These are phyloP conservation scores for Augochlora pura DNA, from an alignment of 1,140 invertebrate species.

Conservation along the genomic window DNA sequence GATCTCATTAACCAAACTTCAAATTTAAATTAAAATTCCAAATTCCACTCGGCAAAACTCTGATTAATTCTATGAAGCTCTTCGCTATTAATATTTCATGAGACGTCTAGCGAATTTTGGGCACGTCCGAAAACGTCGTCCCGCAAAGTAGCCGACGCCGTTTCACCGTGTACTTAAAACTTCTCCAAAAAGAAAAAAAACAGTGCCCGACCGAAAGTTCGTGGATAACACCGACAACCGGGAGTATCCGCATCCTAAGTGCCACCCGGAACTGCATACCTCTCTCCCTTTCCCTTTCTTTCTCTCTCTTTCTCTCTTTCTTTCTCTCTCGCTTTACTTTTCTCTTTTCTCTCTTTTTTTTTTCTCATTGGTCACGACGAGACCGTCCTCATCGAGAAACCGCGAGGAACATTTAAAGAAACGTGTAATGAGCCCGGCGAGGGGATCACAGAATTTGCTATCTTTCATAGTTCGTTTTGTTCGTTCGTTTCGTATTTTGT, in stretches of 20 bases:
- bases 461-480: no score
- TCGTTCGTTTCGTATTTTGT: no score
- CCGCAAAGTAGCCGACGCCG: no score
- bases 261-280: constrained; percentile 80
- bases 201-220: constrained; percentile 43
- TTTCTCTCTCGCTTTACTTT: constrained; percentile 14
- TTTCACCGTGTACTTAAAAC: no score
- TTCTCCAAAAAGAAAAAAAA: no score
- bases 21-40: no score
- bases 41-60: no score
- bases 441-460: not conserved
- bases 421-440: constrained; percentile 36
- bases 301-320: constrained; percentile 55
- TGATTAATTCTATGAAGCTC: no score
- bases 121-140: no score
- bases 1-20: no score
- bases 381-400: constrained; percentile 72
- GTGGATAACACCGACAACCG: constrained; percentile 61
- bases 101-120: no score
- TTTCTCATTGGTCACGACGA: constrained; percentile 70
- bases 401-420: constrained; percentile 59
- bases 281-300: constrained; percentile 71
- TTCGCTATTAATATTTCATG: no score
- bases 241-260: constrained; percentile 77
- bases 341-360: not conserved